Evolutionary conservation across 1,140 invertebrate species (phyloP).

Genomic region (Metaphire vulgaris): DNA sequence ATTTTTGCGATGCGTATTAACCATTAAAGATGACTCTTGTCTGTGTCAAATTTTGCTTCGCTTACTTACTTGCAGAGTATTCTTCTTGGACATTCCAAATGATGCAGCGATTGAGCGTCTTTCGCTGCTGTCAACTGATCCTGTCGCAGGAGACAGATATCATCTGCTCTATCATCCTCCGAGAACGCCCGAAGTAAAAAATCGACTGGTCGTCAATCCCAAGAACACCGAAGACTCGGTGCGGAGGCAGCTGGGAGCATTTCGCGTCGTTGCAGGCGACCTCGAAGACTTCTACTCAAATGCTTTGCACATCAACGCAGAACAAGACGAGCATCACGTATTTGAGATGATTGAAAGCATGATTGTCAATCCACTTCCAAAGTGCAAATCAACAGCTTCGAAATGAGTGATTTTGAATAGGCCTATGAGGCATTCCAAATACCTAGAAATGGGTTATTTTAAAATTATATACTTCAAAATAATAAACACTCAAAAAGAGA

Average conservation of each 20-base stretch:
- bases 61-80: constrained; percentile 50
- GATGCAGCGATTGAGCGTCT: constrained; percentile 50
- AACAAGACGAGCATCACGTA: constrained; percentile 52
- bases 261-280: constrained; percentile 41
- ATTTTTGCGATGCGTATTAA: neutral
- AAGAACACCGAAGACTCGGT: constrained; percentile 40
- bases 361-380: constrained; percentile 49
- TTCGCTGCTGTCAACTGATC: constrained; percentile 45
- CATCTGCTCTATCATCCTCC: constrained; percentile 52
- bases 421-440: too few species aligned
- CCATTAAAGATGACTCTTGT: too few species aligned
- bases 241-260: neutral
- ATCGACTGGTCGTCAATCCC: constrained; percentile 39
- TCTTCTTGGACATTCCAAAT: constrained; percentile 51
- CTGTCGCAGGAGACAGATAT: constrained; percentile 50
- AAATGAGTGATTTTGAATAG: neutral
- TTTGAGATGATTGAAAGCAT: constrained; percentile 53
- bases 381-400: neutral
- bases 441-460: too few species aligned
- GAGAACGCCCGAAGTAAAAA: constrained; percentile 45
- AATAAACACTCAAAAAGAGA: too few species aligned
- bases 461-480: too few species aligned
- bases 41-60: too few species aligned
- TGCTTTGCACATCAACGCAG: constrained; percentile 48
- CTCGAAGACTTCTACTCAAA: constrained; percentile 46